Evolutionary conservation across 1,140 invertebrate species (phyloP).

Genomic region (Aricia agestis): DNA sequence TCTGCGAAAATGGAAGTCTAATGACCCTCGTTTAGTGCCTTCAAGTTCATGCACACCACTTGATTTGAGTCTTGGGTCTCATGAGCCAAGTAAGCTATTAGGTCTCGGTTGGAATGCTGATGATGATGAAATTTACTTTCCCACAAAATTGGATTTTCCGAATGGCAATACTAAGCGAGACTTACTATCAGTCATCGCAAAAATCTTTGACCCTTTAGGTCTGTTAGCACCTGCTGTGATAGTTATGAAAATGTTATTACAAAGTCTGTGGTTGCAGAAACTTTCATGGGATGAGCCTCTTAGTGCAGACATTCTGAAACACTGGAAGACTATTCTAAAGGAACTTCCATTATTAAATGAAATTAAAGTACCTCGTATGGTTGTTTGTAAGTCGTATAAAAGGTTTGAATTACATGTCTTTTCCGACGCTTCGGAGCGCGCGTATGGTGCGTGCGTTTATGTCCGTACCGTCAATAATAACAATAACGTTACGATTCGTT

Average conservation of each 20-base stretch:
- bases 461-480: conserved; percentile 31
- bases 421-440: conserved; percentile 44
- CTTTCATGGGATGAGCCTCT: conserved; percentile 29
- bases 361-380: too few species aligned
- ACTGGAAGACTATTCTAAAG: background rate
- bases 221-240: too few species aligned
- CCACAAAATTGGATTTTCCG: background rate
- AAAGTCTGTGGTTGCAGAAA: conserved; percentile 29
- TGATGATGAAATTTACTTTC: conserved; percentile 27
- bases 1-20: conserved; percentile 33
- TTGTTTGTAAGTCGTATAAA: too few species aligned
- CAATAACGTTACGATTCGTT: conserved; percentile 22
- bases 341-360: conserved; percentile 24
- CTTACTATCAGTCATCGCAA: conserved; percentile 31
- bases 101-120: conserved; percentile 30
- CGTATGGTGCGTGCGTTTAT: conserved; percentile 52
- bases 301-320: conserved; percentile 13
- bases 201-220: conserved; percentile 32
- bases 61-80: conserved; percentile 29
- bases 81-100: conserved; percentile 26
- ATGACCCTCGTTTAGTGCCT: background rate
- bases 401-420: conserved; percentile 40
- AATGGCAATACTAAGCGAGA: conserved; percentile 25
- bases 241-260: background rate
- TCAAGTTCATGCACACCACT: background rate